Evolutionary conservation across 2,113 vertebrate genomes (phyloP), one percentile per base, ranked within the genome.

Genomic region (Malurus cyaneus): DNA sequence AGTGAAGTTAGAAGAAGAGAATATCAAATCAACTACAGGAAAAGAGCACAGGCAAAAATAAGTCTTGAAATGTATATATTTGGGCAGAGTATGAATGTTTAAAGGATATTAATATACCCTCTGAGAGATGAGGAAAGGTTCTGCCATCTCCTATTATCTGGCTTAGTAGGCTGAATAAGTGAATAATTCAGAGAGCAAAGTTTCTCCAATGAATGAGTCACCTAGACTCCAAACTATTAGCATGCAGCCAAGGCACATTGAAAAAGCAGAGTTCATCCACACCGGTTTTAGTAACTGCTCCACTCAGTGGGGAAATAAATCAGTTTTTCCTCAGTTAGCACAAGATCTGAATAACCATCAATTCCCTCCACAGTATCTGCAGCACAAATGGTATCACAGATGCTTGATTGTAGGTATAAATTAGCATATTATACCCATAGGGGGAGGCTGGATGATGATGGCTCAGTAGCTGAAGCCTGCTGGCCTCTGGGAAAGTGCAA

Each of bases 381-480:
- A 88, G 94, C 91, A 95, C 96, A 96, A 95, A 97, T 97, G 94
- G 91, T 91, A 96, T 96, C 92, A 95, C 92, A 97, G 95, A 95
- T 95, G 95, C 83, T 97, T 96, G 93, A 95, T 97, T 91, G 93
- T 95, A 87, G 88, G 80, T 90, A 96, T 94, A 95, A 96, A 96
- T 97, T 92, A 97, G 89, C 94, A 91, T 96, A 91, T 87, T 85
- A 91, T 93, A 84, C 87, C 94, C 96, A 86, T 20, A 94, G 93
- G 66, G 94, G 72, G 46, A 96, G 69, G 70, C 77, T 97, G 84
- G 85, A 96, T 92, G 91, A 79, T 96, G 92, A 96, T 95, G 94
- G 91, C 46, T 95, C 85, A 80, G 91, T 92, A 94, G 83, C 89
- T 93, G 89, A 89, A 94, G 74, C 79, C 69, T 95, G 60, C 86